A percentile compares a stretch with the other conserved stretches of the same genome.
Evolutionary conservation across 2,797 vertebrate species (phyloP).

Genomic region (Coendou prehensilis): DNA sequence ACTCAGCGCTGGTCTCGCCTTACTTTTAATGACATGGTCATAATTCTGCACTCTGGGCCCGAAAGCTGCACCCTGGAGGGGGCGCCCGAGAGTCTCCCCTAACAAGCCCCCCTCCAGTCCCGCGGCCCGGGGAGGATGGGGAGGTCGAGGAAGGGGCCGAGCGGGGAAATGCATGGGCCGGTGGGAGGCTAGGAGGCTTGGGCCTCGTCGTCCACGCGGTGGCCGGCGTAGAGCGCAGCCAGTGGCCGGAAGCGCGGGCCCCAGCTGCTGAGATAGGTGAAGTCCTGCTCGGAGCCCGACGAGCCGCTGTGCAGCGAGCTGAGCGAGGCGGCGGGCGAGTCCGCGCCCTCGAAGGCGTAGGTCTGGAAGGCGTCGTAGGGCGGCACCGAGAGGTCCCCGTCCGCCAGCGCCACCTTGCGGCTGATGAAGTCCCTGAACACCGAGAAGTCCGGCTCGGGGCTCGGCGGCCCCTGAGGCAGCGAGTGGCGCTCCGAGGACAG

Average conservation of each 20-base stretch:
- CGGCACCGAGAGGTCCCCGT: constrained; percentile 96
- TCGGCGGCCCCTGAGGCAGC: constrained; percentile 94
- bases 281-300: constrained; percentile 97
- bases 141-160: background rate
- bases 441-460: constrained; percentile 94
- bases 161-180: background rate
- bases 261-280: constrained; percentile 97
- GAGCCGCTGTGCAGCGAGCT: constrained; percentile 98
- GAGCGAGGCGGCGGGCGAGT: constrained; percentile 95
- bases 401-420: constrained; percentile 98
- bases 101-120: background rate
- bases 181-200: constrained; percentile 92
- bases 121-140: background rate
- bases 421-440: constrained; percentile 98
- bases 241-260: constrained; percentile 97
- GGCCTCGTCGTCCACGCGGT: constrained; percentile 93
- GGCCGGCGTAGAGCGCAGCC: constrained; percentile 95
- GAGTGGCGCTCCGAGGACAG: constrained; percentile 91
- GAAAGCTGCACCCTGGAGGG: background rate
- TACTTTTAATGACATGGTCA: constrained; percentile 44
- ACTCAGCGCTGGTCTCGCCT: background rate
- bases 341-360: constrained; percentile 97
- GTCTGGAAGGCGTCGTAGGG: constrained; percentile 99
- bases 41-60: background rate
- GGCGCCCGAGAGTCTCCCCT: background rate